Conservation (phyloP, 2,113 vertebrate species). For the Ammodytes marinus region DNA sequence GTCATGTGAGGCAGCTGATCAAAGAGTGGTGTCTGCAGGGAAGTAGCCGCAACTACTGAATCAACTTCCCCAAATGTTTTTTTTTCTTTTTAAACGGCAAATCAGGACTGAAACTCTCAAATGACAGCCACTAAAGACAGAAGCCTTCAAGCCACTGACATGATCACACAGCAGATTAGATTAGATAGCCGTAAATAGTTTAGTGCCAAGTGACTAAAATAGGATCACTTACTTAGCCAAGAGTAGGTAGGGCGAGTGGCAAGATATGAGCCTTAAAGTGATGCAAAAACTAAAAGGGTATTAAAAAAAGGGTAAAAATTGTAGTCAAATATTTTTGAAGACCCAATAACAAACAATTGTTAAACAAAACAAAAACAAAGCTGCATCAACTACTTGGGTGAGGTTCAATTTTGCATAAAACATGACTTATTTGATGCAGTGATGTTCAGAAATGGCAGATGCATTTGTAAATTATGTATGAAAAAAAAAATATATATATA, state of each 20-base stretch:
- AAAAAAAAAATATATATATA: too few relatives aligned
- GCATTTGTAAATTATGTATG: too few relatives aligned
- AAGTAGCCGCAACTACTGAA: slow-evolving; percentile 40
- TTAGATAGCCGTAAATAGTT: not conserved
- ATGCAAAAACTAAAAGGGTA: too few relatives aligned
- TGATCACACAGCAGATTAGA: slow-evolving; percentile 3
- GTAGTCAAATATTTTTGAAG: too few relatives aligned
- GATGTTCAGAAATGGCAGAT: too few relatives aligned
- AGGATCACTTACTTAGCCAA: not conserved
- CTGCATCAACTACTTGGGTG: too few relatives aligned
- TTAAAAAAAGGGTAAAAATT: too few relatives aligned
- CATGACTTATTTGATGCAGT: too few relatives aligned
- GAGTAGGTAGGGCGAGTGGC: not conserved
- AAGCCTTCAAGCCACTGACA: not conserved
- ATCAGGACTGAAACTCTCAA: not conserved
- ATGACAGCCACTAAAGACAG: not conserved
- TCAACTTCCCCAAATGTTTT: slow-evolving; percentile 43
- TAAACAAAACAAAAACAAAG: too few relatives aligned
- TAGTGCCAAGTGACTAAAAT: not conserved
- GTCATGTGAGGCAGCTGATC: slow-evolving; percentile 70
- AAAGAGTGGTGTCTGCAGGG: slow-evolving; percentile 45
- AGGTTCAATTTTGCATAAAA: too few relatives aligned
- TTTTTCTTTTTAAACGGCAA: not conserved
- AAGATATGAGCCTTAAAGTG: not conserved
- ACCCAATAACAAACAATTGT: too few relatives aligned